Base-by-base conservation (phyloP, 2,113 vertebrate species). In the Corythornis cristatus region DNA sequence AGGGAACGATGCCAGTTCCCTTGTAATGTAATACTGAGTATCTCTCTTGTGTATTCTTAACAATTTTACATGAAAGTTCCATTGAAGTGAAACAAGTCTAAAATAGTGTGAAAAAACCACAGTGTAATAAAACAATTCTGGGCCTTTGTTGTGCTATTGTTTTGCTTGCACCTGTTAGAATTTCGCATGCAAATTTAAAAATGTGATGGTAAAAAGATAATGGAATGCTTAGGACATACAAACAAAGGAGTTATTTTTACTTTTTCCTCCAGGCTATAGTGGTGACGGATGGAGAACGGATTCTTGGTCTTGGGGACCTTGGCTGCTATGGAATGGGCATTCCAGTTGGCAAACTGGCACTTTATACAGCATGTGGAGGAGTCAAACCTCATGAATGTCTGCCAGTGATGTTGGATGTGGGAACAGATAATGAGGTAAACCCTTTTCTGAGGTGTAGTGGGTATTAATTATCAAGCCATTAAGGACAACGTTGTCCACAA, bases 281-380 rank as follows among this genome's bases (percentile, higher is more conserved):
- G 81, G 98, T 99, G 94, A 99, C 99, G 3, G 99, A 99, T 11
- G 99, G 99, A 80, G 99, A 99, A 88, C 98, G 99, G 87, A 99
- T 99, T 95, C 98, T 99, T 84, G 99, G 99, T 48, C 97, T 99
- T 72, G 99, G 99, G 91, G 99, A 99, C 97, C 98, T 99, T 82
- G 99, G 99, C 82, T 99, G 98, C 89, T 98, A 99, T 45, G 99
- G 99, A 29, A 99, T 99, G 99, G 99, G 99, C 85, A 99, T 99
- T 97, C 99, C 99, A 8, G 99, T 99, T 88, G 99, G 99, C 35
- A 99, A 99, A 97, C 93, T 99, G 98, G 99, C 99, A 65, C 98
- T 99, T 37, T 99, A 99, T 96, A 99, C 99, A 0, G 99, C 98
- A 8, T 99, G 99, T 11, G 99, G 99, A 86, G 99, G 99, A 67